Evolutionary conservation across 2,113 vertebrate species (phyloP).

Genomic region (Scartelaos histophorus): DNA sequence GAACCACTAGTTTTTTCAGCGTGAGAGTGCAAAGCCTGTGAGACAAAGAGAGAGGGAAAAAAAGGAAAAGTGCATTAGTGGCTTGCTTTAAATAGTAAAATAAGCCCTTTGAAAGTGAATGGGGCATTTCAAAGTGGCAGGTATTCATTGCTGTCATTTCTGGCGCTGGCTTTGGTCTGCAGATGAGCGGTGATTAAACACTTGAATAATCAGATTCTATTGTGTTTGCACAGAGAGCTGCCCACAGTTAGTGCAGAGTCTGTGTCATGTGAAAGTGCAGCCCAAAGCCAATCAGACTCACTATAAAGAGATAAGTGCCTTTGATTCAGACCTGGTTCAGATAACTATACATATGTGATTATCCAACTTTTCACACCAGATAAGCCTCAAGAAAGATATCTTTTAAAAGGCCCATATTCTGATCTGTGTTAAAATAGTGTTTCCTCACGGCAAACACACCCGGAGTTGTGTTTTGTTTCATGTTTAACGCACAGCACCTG

Average conservation of each 20-base stretch:
- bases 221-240: background rate
- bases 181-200: constrained; percentile 2
- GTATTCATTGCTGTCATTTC: constrained; percentile 9
- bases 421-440: too few relatives aligned
- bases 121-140: background rate
- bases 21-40: constrained; percentile 87
- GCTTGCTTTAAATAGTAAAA: constrained; percentile 15
- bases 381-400: background rate
- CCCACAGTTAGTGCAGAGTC: background rate
- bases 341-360: background rate
- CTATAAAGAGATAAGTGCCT: background rate
- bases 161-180: constrained; percentile 1
- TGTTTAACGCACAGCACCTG: too few relatives aligned
- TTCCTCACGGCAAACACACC: too few relatives aligned
- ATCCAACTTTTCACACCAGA: background rate
- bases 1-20: constrained; percentile 81
- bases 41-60: constrained; percentile 14
- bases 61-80: constrained; percentile 27
- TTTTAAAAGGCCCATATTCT: too few relatives aligned
- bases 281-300: background rate
- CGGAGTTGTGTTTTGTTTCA: too few relatives aligned
- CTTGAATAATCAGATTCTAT: constrained; percentile 5
- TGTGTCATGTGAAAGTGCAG: background rate
- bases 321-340: background rate
- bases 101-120: constrained; percentile 24